Percentiles rank a stretch among this genome's conserved stretches.
These are phyloP conservation scores for Phengaris alcon DNA, from an alignment of 2,888 invertebrate genomes.

Conservation along the genomic window DNA sequence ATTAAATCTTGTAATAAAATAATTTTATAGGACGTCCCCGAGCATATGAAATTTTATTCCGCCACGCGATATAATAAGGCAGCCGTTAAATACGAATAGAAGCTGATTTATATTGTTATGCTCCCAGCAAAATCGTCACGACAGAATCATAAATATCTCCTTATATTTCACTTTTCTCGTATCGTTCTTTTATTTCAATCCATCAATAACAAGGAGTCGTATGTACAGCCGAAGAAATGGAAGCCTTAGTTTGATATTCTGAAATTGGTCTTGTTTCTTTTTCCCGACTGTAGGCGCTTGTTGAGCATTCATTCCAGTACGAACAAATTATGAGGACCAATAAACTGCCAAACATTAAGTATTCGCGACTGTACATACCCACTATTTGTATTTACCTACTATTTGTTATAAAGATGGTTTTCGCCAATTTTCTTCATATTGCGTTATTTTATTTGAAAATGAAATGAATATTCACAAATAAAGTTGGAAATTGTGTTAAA, in stretches of 20 bases:
- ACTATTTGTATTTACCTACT: not conserved
- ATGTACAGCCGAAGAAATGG: no score
- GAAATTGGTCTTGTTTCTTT: no score
- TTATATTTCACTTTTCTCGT: slow-evolving; percentile 1
- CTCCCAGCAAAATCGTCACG: slow-evolving; percentile 15
- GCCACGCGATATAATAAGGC: slow-evolving; percentile 10
- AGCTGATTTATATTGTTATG: slow-evolving; percentile 12
- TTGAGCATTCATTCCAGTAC: no score
- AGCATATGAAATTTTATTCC: slow-evolving; percentile 5
- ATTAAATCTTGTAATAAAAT: not conserved
- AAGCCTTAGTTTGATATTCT: no score
- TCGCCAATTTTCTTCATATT: not conserved
- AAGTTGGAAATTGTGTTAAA: not conserved
- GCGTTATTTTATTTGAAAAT: not conserved
- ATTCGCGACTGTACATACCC: no score
- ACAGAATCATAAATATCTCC: slow-evolving; percentile 3
- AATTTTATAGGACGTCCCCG: not conserved
- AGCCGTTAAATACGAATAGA: slow-evolving; percentile 10
- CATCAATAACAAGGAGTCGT: not conserved
- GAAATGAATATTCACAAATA: not conserved
- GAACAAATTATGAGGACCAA: no score
- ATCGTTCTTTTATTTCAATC: not conserved
- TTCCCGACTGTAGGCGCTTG: no score
- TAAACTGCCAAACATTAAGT: no score
- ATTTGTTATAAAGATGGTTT: not conserved